Base-by-base conservation (phyloP, 2,888 invertebrate species). In the Euzetes globulus region DNA sequence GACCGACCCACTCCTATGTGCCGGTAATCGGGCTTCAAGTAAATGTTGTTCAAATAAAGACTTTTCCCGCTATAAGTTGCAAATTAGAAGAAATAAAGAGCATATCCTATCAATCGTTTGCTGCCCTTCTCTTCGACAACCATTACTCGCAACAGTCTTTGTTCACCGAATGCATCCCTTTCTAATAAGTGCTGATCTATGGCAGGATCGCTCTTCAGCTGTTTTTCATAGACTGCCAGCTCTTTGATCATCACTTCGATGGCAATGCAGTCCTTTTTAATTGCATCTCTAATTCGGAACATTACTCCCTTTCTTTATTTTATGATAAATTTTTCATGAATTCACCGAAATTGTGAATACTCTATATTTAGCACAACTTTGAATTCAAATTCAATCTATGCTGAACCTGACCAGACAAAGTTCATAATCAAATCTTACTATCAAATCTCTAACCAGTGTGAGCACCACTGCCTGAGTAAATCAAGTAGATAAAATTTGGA, bases 1-100 rank as follows among this genome's bases (percentile, higher is more conserved):
- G 74, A 72, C 27, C 78, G 79, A 22, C 83, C 84, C 6, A 83
- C 79, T 2, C 82, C 82, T 45, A 77, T 76, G 11, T 80, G 78
- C 15, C 84, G 78, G 76, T 78, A 81, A n/a, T 79, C 74, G 7
- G 81, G 81, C 0, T 79, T 79, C 7, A 84, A 81, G 78, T 83
- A 84, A 4, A 84, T 76, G 77, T 84, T 84, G 76, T 84, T 84
- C 78, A 84, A 79, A 78, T 82, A 82, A 17, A 83, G 75, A 45
- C 78, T 80, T 73, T 80, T 80, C 22, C 84, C 84, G 68, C 81
- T 80, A 81, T 82, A 84, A 0, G 83, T 82, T 0, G 83, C 83
- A 76, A 83, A 84, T 22, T 80, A 80, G 75, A 78, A 80, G 78
- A 80, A 83, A 78, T 80, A 84, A 22, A 84, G 75, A 3, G 80